Evolutionary conservation across 2,113 vertebrate species (phyloP).

Genomic region (Romanogobio albipinnatus): DNA sequence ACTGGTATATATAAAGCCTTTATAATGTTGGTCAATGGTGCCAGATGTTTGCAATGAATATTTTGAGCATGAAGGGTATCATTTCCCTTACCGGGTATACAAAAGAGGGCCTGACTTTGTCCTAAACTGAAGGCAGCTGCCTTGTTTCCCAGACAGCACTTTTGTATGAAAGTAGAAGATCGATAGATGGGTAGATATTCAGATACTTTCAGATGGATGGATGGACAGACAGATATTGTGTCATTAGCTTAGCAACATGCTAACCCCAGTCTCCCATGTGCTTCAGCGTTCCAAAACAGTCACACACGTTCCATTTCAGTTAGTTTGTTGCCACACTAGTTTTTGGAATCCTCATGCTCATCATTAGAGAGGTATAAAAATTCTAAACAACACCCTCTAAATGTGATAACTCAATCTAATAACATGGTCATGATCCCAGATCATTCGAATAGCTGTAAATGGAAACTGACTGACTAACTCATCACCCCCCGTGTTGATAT

Average conservation of each 20-base stretch:
- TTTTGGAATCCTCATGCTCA: not conserved
- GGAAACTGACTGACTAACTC: not conserved
- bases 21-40: slow-evolving; percentile 32
- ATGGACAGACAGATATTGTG: not conserved
- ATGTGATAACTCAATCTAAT: not conserved
- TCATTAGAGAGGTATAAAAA: not conserved
- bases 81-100: not conserved
- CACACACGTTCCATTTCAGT: no score
- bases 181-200: not conserved
- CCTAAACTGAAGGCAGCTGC: slow-evolving; percentile 15
- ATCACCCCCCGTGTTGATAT: slow-evolving; percentile 26
- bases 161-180: not conserved
- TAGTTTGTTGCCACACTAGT: no score
- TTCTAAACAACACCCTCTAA: not conserved
- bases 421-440: not conserved
- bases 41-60: slow-evolving; percentile 47
- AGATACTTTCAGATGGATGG: not conserved
- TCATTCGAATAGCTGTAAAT: not conserved
- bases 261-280: no score
- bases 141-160: not conserved
- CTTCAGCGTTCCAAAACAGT: no score
- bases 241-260: no score
- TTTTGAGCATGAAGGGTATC: not conserved
- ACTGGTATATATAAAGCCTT: not conserved
- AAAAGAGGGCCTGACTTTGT: not conserved